Conservation (phyloP, 2,797 vertebrate genomes). For the Coregonus ussuriensis region DNA sequence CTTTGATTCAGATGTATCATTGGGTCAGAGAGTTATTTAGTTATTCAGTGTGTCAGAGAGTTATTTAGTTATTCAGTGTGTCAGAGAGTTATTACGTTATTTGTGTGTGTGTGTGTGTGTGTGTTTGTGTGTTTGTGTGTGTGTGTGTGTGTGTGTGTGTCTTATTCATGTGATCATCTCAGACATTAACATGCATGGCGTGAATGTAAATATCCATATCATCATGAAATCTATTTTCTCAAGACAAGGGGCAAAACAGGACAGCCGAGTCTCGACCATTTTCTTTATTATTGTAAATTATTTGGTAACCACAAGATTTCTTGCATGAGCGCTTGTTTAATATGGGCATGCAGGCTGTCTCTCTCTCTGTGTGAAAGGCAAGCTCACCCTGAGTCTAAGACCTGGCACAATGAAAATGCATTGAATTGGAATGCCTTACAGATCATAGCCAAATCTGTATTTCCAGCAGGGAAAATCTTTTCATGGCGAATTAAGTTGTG, state of each 20-base stretch:
- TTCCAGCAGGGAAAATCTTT: constrained; percentile 99
- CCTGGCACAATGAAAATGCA: constrained; percentile 96
- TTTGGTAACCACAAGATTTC: constrained; percentile 88
- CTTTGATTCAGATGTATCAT: constrained; percentile 61
- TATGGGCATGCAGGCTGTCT: constrained; percentile 75
- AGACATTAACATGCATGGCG: constrained; percentile 46
- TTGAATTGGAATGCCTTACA: constrained; percentile 98
- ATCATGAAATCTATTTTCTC: constrained; percentile 60
- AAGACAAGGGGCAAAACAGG: constrained; percentile 52
- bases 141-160: constrained; percentile 50
- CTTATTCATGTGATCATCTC: constrained; percentile 61
- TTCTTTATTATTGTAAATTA: constrained; percentile 77
- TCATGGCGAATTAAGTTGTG: constrained; percentile 98
- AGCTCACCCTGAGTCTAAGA: constrained; percentile 84
- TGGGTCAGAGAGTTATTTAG: constrained; percentile 48
- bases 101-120: not conserved
- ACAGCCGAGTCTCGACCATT: constrained; percentile 66
- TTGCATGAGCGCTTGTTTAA: constrained; percentile 96
- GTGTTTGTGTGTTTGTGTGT: too few species aligned
- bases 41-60: constrained; percentile 47
- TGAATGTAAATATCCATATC: constrained; percentile 66
- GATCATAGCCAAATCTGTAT: constrained; percentile 99
- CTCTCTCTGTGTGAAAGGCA: constrained; percentile 85
- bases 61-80: not conserved
- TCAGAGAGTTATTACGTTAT: constrained; percentile 54